Evolutionary conservation across 2,888 invertebrate species (phyloP).

Genomic region (Morpho achilles): DNA sequence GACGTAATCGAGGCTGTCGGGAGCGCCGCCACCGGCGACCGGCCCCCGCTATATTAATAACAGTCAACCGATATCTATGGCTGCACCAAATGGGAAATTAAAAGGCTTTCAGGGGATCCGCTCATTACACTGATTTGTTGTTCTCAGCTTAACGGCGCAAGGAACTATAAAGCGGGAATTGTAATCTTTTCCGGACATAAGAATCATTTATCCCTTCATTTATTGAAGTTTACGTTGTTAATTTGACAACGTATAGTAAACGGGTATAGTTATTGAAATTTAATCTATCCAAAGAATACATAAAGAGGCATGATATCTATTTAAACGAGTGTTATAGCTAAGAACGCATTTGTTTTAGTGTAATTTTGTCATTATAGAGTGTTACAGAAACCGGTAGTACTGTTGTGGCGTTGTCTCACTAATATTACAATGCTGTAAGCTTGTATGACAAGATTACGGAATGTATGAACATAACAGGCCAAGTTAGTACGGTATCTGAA

Average conservation of each 20-base stretch:
- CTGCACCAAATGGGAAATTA: constrained; percentile 75
- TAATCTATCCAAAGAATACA: constrained; percentile 12
- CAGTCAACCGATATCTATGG: constrained; percentile 69
- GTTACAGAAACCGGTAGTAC: constrained; percentile 22
- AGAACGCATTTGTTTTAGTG: constrained; percentile 15
- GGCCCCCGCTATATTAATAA: constrained; percentile 68
- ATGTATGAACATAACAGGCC: constrained; percentile 22
- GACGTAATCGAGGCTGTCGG: constrained; percentile 62
- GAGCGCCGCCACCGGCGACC: constrained; percentile 60
- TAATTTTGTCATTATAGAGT: constrained; percentile 18
- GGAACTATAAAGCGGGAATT: constrained; percentile 65
- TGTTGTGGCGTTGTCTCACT: constrained; percentile 24
- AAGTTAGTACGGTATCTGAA: constrained; percentile 15
- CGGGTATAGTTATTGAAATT: constrained; percentile 12
- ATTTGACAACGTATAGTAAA: constrained; percentile 39
- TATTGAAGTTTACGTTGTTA: constrained; percentile 44
- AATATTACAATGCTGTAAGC: constrained; percentile 27
- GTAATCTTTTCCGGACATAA: constrained; percentile 59
- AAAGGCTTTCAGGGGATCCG: constrained; percentile 74
- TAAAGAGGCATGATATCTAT: constrained; percentile 9
- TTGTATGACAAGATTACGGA: constrained; percentile 30
- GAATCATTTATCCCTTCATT: constrained; percentile 56
- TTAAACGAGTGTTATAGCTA: constrained; percentile 15
- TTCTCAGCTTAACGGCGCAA: constrained; percentile 57
- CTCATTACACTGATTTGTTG: constrained; percentile 74